These are phyloP conservation scores for Doryteuthis pealeii DNA, from an alignment of 1,140 invertebrate species.

Conservation along the genomic window DNA sequence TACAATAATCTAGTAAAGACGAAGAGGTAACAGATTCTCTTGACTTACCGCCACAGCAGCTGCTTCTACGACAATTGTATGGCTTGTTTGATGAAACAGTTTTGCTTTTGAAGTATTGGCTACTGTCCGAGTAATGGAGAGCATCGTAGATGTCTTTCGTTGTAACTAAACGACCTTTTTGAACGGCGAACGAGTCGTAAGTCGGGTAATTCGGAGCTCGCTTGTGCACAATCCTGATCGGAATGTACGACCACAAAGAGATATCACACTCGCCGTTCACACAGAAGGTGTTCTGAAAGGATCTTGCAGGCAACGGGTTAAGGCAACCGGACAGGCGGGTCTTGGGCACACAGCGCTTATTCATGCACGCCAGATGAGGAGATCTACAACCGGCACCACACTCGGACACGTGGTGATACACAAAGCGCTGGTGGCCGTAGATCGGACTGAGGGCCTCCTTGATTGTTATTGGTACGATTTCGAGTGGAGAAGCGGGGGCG, in stretches of 20 bases:
- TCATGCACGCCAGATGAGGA: constrained; percentile 36
- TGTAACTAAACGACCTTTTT: background rate
- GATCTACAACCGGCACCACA: constrained; percentile 36
- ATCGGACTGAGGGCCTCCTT: constrained; percentile 36
- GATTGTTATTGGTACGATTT: constrained; percentile 29
- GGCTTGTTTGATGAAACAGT: too few species aligned
- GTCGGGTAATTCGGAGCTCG: background rate
- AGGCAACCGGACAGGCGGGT: background rate
- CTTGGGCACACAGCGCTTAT: background rate
- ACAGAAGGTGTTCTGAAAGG: background rate
- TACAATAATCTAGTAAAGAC: too few species aligned
- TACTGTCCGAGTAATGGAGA: background rate
- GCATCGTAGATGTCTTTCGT: background rate
- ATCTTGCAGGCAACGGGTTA: background rate
- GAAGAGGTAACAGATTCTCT: too few species aligned
- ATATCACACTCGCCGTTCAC: background rate
- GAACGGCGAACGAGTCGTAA: background rate
- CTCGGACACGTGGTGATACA: constrained; percentile 28
- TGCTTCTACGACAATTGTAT: background rate
- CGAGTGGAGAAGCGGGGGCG: background rate
- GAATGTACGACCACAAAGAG: background rate
- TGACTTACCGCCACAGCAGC: background rate
- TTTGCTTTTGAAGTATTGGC: too few species aligned
- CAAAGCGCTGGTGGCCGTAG: constrained; percentile 29
- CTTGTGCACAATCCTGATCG: background rate